Percentiles rank a stretch among this genome's conserved stretches.
phyloP scores from a whole-genome alignment of 2,797 vertebrate species.

The Meriones psammophilus region DNA sequence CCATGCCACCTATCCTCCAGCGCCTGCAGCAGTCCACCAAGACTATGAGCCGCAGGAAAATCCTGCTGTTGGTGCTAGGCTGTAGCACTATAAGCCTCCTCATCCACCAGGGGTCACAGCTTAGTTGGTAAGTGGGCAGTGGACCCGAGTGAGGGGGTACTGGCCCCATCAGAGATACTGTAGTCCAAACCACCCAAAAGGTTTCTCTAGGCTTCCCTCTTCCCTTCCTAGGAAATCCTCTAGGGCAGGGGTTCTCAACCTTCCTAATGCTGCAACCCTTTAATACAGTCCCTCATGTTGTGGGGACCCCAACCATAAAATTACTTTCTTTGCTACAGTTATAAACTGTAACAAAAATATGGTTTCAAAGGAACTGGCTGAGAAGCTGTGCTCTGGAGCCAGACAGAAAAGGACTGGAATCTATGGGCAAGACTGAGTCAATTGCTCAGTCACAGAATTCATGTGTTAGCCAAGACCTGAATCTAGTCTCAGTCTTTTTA shows the following conservation, averaged over 20 bases:
- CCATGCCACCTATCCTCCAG: conserved; percentile 75
- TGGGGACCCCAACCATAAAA: not conserved
- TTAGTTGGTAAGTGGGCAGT: conserved; percentile 90
- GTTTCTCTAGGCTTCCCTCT: not conserved
- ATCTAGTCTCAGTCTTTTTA: not conserved
- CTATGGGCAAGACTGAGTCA: not conserved
- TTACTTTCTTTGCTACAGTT: not conserved
- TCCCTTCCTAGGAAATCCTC: not conserved
- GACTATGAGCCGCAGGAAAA: conserved; percentile 92
- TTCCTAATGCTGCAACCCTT: not conserved
- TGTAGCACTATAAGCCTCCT: conserved; percentile 92
- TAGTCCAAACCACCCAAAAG: not conserved
- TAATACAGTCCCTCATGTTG: not conserved
- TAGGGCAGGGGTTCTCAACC: not conserved
- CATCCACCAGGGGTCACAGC: conserved; percentile 91
- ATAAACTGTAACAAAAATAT: not conserved
- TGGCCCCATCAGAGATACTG: not conserved
- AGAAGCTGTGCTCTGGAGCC: not conserved
- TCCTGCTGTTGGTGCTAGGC: conserved; percentile 90
- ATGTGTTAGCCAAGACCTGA: not conserved
- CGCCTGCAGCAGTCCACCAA: conserved; percentile 77
- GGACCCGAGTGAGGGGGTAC: not conserved
- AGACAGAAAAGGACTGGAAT: not conserved
- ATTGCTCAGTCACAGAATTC: not conserved
- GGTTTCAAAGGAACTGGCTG: not conserved